These are phyloP conservation scores for Sorex maritimensis DNA, from an alignment of 2,797 vertebrate genomes.

Conservation along the genomic window DNA sequence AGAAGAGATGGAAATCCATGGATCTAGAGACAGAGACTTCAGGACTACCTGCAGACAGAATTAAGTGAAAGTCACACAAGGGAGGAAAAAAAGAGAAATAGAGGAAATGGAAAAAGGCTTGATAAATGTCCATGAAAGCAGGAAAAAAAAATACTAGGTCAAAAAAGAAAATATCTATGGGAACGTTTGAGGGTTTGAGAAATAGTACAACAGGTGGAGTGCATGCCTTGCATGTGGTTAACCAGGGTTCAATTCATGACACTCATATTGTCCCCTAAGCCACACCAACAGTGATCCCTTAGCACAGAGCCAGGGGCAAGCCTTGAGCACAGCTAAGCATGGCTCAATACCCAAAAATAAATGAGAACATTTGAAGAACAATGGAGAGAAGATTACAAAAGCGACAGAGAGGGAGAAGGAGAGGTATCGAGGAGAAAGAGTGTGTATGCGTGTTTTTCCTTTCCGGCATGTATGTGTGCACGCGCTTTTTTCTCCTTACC, in stretches of 20 bases:
- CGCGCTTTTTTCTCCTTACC: conserved; percentile 88
- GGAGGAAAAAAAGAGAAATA: conserved; percentile 4
- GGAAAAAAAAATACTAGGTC: neutral
- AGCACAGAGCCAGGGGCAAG: neutral
- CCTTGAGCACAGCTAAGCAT: too few species aligned
- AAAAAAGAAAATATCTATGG: conserved; percentile 37
- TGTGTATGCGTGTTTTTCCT: too few species aligned
- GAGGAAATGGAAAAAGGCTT: neutral
- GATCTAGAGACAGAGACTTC: neutral
- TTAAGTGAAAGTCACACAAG: neutral
- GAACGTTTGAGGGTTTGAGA: neutral
- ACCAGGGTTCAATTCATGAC: neutral
- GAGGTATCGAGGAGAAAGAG: too few species aligned
- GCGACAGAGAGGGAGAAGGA: neutral
- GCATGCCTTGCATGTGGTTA: too few species aligned
- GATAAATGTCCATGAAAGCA: neutral
- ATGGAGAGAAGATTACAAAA: neutral
- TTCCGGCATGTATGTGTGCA: neutral
- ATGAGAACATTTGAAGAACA: neutral
- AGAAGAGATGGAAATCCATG: neutral
- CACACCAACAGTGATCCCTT: neutral
- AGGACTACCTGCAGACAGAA: neutral
- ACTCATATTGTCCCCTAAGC: too few species aligned
- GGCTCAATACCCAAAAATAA: neutral
- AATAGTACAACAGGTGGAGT: too few species aligned